Conservation (phyloP, 2,797 vertebrate species). For the Peromyscus aztecus region DNA sequence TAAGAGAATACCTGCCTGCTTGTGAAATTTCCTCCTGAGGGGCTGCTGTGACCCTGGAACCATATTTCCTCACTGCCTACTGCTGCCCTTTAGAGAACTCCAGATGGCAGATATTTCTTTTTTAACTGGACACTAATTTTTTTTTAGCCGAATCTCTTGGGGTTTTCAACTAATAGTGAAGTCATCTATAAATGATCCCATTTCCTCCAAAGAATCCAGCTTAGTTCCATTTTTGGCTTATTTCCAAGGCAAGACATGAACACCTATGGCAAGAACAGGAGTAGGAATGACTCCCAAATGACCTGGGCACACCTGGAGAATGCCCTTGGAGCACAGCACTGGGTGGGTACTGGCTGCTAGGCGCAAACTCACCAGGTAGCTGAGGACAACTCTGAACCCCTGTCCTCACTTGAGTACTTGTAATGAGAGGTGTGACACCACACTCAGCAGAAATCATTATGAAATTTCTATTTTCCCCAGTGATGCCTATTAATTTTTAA, state of each 20-base stretch:
- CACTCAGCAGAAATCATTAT: not conserved
- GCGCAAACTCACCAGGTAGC: not conserved
- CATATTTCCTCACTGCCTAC: not conserved
- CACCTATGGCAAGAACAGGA: not conserved
- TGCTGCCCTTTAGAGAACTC: not conserved
- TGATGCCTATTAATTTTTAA: not conserved
- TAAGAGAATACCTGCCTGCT: not conserved
- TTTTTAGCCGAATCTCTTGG: not conserved
- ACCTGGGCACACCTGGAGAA: not conserved
- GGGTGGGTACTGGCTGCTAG: not conserved
- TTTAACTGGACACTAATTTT: not conserved
- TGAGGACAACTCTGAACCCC: not conserved
- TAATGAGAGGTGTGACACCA: not conserved
- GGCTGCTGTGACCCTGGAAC: not conserved
- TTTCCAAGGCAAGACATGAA: constrained; percentile 11
- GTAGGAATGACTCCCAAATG: not conserved
- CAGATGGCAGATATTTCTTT: not conserved
- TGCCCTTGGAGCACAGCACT: not conserved
- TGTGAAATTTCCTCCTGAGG: not conserved
- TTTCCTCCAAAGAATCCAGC: not conserved
- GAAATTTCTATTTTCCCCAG: not conserved
- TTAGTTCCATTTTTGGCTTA: constrained; percentile 6
- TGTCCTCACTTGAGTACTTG: not conserved
- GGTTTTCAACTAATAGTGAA: not conserved
- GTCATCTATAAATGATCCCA: not conserved